Evolutionary conservation across 2,797 vertebrate genomes (phyloP).

Genomic region (Borostomias antarcticus): DNA sequence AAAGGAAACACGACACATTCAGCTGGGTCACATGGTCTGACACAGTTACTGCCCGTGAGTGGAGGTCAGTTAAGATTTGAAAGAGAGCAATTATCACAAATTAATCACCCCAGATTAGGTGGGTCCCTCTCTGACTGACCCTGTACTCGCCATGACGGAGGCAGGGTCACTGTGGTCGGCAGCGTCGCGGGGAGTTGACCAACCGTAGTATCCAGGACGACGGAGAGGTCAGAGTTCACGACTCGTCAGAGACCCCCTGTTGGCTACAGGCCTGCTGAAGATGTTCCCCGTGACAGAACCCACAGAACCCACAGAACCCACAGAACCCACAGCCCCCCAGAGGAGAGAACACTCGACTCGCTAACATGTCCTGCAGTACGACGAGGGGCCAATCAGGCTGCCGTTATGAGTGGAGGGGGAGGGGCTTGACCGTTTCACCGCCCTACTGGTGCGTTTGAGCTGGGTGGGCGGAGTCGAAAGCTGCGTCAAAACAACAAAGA

Average conservation of each 20-base stretch:
- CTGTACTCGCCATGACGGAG: too few relatives aligned
- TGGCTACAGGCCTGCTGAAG: neutral
- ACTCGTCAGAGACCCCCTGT: neutral
- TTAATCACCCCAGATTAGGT: neutral
- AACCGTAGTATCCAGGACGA: neutral
- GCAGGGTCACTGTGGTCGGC: too few relatives aligned
- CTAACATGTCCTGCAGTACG: constrained; percentile 56
- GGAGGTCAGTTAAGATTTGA: neutral
- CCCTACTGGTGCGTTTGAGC: constrained; percentile 35
- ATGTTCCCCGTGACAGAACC: neutral
- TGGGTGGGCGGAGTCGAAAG: constrained; percentile 15
- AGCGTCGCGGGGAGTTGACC: constrained; percentile 4
- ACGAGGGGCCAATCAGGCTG: constrained; percentile 64
- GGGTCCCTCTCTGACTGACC: neutral
- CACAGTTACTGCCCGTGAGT: neutral
- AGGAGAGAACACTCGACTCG: constrained; percentile 28
- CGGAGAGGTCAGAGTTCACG: neutral
- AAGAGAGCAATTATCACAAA: neutral
- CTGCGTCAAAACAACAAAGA: constrained; percentile 42
- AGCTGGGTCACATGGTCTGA: neutral
- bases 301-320: constrained; percentile 9
- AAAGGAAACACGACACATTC: neutral
- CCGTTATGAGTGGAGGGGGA: constrained; percentile 47
- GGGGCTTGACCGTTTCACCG: constrained; percentile 42
- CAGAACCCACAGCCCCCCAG: constrained; percentile 18